A percentile compares a stretch with the other conserved stretches of the same genome.
These are phyloP conservation scores for Tangachromis dhanisi DNA, from an alignment of 2,113 vertebrate genomes.

Conservation along the genomic window DNA sequence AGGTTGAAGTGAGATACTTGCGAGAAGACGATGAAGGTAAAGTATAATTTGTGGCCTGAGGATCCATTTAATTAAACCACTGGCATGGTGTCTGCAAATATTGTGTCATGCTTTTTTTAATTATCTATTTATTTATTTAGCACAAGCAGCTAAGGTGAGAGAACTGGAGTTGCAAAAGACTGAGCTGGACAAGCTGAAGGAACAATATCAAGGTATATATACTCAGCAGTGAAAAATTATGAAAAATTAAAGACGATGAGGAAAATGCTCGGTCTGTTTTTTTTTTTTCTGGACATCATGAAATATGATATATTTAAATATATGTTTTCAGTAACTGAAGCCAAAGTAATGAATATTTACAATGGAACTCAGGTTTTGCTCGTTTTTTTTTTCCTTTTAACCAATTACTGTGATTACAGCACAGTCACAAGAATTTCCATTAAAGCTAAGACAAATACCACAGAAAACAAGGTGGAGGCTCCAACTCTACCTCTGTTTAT, in stretches of 20 bases:
- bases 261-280: not conserved
- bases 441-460: not conserved
- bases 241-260: fast-evolving
- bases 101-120: fast-evolving
- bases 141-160: not conserved
- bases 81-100: not conserved
- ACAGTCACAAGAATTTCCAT: not conserved
- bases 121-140: not conserved
- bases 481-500: not conserved
- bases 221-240: not conserved
- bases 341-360: not conserved
- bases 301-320: not conserved
- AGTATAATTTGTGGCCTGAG: not conserved
- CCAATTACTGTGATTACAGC: not conserved
- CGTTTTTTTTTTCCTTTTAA: fast-evolving
- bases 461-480: not conserved
- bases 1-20: constrained; percentile 11
- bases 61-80: fast-evolving
- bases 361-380: fast-evolving
- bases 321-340: not conserved
- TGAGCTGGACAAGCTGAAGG: not conserved
- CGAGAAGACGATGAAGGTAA: constrained; percentile 18
- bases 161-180: not conserved
- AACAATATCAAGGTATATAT: not conserved
- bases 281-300: not conserved